phyloP scores from a whole-genome alignment of 1,140 invertebrate genomes.

The Geopemphigus sp. region DNA sequence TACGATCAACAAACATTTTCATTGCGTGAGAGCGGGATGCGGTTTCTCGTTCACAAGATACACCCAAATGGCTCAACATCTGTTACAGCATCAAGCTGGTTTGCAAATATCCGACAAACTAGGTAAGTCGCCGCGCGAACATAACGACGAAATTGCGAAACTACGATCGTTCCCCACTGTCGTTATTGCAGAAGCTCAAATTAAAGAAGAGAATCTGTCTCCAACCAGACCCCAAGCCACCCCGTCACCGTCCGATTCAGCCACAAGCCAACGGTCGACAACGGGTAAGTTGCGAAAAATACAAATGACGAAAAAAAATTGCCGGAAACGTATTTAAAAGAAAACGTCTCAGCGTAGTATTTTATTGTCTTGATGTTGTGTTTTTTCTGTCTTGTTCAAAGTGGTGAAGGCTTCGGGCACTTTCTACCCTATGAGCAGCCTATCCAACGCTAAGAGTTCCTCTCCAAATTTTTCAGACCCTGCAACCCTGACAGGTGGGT shows the following conservation, averaged over 20 bases:
- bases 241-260: conserved; percentile 23
- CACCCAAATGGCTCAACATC: conserved; percentile 71
- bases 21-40: conserved; percentile 71
- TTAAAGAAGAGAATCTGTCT: conserved; percentile 38
- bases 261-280: conserved; percentile 42
- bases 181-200: conserved; percentile 29
- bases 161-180: background rate
- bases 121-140: background rate
- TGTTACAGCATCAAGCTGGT: conserved; percentile 61
- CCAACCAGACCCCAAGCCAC: conserved; percentile 34
- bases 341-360: conserved; percentile 11
- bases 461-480: conserved; percentile 51
- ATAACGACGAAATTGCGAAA: too few relatives aligned
- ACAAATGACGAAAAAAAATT: too few relatives aligned
- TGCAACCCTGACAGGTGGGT: conserved; percentile 53
- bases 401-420: conserved; percentile 90
- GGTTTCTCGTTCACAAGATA: conserved; percentile 75
- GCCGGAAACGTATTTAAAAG: background rate
- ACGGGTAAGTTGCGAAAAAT: conserved; percentile 10
- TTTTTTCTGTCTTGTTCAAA: conserved; percentile 65
- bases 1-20: conserved; percentile 72
- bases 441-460: conserved; percentile 54
- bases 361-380: conserved; percentile 42
- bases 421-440: conserved; percentile 81
- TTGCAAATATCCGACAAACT: conserved; percentile 33